phyloP scores from a whole-genome alignment of 92 coral and sea anemone species.

The Umimayanthus kanabou region DNA sequence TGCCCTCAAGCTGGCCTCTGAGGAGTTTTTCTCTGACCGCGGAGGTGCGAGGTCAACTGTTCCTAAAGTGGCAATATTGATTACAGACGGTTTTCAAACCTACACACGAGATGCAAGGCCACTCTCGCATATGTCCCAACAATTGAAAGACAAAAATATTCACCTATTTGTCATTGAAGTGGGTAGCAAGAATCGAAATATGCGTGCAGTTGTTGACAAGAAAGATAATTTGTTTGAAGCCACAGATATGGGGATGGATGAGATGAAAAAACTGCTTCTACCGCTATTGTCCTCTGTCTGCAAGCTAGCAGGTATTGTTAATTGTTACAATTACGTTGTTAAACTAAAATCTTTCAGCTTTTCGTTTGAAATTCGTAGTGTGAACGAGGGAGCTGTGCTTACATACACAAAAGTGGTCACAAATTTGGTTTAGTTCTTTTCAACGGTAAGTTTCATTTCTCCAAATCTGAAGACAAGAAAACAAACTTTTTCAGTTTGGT shows the following conservation, averaged over 20 bases:
- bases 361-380: no score
- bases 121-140: constrained; percentile 24
- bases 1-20: constrained; percentile 70
- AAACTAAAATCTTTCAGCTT: background rate
- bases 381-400: background rate
- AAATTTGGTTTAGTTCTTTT: no score
- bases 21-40: constrained; percentile 54
- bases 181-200: background rate
- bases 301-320: constrained; percentile 14
- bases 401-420: background rate
- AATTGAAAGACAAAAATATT: background rate
- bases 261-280: background rate
- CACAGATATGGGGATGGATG: background rate
- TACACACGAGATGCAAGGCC: constrained; percentile 51
- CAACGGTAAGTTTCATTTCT: no score
- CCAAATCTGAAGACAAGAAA: no score
- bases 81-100: constrained; percentile 89
- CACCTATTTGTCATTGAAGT: background rate
- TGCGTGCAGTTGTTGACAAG: background rate
- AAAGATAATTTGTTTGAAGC: background rate
- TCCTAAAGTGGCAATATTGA: constrained; percentile 69
- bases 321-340: background rate
- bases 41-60: constrained; percentile 66
- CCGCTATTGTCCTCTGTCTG: constrained; percentile 18
- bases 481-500: no score